Conservation (phyloP, 2,113 vertebrate species). For the Limnothrissa miodon region DNA sequence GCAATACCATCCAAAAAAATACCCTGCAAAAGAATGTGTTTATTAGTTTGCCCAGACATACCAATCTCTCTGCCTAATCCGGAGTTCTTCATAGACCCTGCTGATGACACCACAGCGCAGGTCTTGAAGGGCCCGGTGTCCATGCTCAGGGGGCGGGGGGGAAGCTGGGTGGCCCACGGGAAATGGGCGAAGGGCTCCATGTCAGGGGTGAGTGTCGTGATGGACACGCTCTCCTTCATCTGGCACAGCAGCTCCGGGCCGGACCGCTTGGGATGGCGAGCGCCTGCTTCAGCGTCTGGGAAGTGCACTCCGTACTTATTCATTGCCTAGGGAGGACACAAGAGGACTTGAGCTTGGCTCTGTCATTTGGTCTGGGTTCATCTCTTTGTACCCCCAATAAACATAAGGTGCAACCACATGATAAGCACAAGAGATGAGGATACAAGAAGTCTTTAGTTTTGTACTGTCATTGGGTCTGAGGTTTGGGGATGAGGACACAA, state of each 20-base stretch:
- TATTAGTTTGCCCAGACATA: slow-evolving; percentile 1
- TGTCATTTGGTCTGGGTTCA: not conserved
- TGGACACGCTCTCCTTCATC: slow-evolving; percentile 60
- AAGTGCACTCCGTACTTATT: slow-evolving; percentile 72
- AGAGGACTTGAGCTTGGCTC: not conserved
- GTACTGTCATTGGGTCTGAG: no score
- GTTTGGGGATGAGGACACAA: no score
- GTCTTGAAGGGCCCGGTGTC: slow-evolving; percentile 66
- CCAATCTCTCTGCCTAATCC: slow-evolving; percentile 69
- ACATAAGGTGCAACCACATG: no score
- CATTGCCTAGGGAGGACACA: slow-evolving; percentile 61
- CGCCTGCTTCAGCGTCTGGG: slow-evolving; percentile 36
- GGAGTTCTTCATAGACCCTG: slow-evolving; percentile 60
- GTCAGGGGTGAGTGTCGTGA: slow-evolving; percentile 64
- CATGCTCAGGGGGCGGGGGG: slow-evolving; percentile 52
- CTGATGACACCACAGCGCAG: slow-evolving; percentile 65
- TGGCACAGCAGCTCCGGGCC: slow-evolving; percentile 69
- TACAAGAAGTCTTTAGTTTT: no score
- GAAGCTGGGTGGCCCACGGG: slow-evolving; percentile 66
- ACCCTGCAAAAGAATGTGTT: not conserved
- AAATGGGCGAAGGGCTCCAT: slow-evolving; percentile 65
- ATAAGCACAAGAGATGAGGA: no score
- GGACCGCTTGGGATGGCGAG: slow-evolving; percentile 51
- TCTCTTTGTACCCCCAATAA: no score
- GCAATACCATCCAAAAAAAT: not conserved